A percentile compares a stretch with the other conserved stretches of the same genome.
Conservation (phyloP, 2,113 vertebrate genomes). For the Pseudonaja textilis region DNA sequence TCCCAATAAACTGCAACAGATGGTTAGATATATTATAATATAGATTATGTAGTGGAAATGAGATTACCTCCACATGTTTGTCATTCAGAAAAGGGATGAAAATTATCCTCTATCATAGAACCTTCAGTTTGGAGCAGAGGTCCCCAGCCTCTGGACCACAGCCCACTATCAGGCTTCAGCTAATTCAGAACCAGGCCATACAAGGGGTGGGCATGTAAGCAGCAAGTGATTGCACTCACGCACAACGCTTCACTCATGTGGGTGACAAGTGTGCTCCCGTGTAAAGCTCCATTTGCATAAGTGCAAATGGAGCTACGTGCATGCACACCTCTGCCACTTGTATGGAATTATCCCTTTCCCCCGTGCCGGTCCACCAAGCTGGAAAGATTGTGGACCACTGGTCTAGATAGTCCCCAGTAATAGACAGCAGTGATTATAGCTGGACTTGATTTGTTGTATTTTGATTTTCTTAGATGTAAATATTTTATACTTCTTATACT, state of each 20-base stretch:
- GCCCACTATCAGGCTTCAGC: neutral
- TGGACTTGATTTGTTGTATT: neutral
- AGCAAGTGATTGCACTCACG: accelerated
- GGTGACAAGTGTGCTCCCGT: neutral
- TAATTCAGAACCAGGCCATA: neutral
- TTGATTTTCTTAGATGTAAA: neutral
- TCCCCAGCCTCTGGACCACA: neutral
- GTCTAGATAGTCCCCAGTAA: neutral
- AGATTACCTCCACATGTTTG: neutral
- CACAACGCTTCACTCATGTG: neutral
- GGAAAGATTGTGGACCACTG: neutral
- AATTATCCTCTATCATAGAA: neutral
- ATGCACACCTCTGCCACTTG: neutral
- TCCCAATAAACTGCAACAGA: neutral
- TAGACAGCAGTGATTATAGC: neutral
- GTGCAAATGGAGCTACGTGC: neutral
- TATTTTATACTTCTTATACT: neutral
- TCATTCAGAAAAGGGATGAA: neutral
- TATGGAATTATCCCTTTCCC: neutral
- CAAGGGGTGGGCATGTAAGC: neutral
- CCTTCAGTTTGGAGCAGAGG: neutral
- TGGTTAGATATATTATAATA: neutral
- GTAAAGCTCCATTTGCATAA: neutral
- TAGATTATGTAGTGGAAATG: neutral
- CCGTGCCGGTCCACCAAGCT: neutral